Evolutionary conservation across 2,113 vertebrate genomes (phyloP).

Genomic region (Syngnathus floridae): DNA sequence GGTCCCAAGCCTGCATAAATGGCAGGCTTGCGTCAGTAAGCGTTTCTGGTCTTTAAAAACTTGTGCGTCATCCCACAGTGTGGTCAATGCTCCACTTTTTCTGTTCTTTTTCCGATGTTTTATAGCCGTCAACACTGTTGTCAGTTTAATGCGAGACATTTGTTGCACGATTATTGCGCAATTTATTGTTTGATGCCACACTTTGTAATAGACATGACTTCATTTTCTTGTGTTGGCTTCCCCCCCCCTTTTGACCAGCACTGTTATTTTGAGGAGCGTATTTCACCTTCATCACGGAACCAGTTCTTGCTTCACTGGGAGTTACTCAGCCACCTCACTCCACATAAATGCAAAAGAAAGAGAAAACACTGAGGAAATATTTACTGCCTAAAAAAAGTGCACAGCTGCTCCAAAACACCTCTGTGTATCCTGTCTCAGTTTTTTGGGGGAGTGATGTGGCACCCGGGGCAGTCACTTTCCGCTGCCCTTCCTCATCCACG

Average conservation of each 20-base stretch:
- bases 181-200: background rate
- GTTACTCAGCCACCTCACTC: slow-evolving; percentile 41
- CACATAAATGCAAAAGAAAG: slow-evolving; percentile 31
- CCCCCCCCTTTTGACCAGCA: slow-evolving; percentile 3
- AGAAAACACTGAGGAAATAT: slow-evolving; percentile 50
- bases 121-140: background rate
- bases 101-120: background rate
- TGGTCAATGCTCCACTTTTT: background rate
- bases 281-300: slow-evolving; percentile 45
- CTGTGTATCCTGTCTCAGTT: slow-evolving; percentile 28
- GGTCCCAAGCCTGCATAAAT: slow-evolving; percentile 2
- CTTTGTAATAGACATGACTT: slow-evolving; percentile 17
- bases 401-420: slow-evolving; percentile 32
- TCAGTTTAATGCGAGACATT: background rate
- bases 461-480: slow-evolving; percentile 43
- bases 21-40: background rate
- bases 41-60: background rate
- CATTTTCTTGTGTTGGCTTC: slow-evolving; percentile 16
- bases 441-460: slow-evolving; percentile 25
- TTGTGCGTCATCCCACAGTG: background rate
- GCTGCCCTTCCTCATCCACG: slow-evolving; percentile 29
- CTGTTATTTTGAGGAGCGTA: slow-evolving; percentile 29
- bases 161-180: background rate
- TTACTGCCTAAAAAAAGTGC: slow-evolving; percentile 40
- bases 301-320: slow-evolving; percentile 46